Evolutionary conservation across 92 coral and sea anemone species (phyloP).

Genomic region (Pocillopora grandis): DNA sequence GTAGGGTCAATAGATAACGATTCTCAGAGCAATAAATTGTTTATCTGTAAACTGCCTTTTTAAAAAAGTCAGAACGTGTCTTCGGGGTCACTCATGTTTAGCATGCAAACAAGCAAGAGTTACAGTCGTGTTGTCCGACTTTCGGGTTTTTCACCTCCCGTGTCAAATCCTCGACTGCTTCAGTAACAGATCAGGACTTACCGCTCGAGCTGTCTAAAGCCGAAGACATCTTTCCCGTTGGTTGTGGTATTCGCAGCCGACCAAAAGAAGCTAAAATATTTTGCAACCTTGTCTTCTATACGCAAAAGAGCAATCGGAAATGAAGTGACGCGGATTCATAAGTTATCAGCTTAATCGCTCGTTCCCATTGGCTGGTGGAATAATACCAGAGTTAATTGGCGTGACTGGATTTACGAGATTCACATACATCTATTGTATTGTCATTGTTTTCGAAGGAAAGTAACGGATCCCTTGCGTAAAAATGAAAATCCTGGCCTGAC

Average conservation of each 20-base stretch:
- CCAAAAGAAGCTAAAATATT: neutral
- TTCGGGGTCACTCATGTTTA: conserved; percentile 1
- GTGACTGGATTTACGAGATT: conserved; percentile 25
- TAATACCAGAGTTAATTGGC: conserved; percentile 38
- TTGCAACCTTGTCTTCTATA: conserved; percentile 10
- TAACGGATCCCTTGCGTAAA: neutral
- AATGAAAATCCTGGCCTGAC: too few species aligned
- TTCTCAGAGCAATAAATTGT: neutral
- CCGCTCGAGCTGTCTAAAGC: conserved; percentile 32
- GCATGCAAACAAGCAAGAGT: conserved; percentile 32
- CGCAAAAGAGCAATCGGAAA: conserved; percentile 36
- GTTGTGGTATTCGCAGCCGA: conserved; percentile 7
- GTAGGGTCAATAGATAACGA: conserved; percentile 5
- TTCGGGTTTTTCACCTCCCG: neutral
- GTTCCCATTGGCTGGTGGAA: conserved; percentile 18
- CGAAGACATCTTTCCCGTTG: conserved; percentile 23
- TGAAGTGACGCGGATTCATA: conserved; percentile 39
- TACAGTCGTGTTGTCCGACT: neutral
- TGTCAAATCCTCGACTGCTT: neutral
- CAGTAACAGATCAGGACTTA: neutral
- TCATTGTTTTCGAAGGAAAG: conserved; percentile 27
- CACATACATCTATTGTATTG: conserved; percentile 4
- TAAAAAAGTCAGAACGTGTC: neutral
- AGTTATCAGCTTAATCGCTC: conserved; percentile 25
- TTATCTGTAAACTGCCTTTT: conserved; percentile 3